These are phyloP conservation scores for Xenopus petersii DNA, from an alignment of 2,797 vertebrate genomes.

Conservation along the genomic window DNA sequence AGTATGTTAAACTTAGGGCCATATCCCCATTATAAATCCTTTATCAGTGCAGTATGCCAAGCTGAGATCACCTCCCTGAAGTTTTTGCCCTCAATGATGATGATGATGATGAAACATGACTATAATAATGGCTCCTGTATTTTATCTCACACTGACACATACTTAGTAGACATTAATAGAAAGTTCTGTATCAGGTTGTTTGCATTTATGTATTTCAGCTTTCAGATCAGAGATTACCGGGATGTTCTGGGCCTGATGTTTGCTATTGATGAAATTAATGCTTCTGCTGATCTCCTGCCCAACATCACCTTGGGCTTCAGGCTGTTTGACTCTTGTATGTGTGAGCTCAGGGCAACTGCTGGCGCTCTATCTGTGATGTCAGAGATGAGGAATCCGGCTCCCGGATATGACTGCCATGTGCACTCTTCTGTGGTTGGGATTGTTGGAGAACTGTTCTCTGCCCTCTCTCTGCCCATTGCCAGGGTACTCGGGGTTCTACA, in stretches of 20 bases:
- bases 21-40: too few species aligned
- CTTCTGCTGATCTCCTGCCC: slow-evolving; percentile 5
- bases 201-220: neutral
- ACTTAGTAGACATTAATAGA: too few species aligned
- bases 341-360: slow-evolving; percentile 15
- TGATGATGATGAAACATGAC: too few species aligned
- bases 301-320: slow-evolving; percentile 23
- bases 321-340: slow-evolving; percentile 34
- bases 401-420: slow-evolving; percentile 6
- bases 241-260: slow-evolving; percentile 20
- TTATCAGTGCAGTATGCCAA: too few species aligned
- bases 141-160: too few species aligned
- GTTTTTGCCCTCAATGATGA: too few species aligned
- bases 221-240: slow-evolving; percentile 20
- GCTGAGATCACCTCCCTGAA: too few species aligned
- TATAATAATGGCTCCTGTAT: too few species aligned
- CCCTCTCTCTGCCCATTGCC: slow-evolving; percentile 24
- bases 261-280: slow-evolving; percentile 28
- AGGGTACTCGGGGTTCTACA: slow-evolving; percentile 22
- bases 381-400: slow-evolving; percentile 1
- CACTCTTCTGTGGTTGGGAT: slow-evolving; percentile 10
- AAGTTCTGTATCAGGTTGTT: neutral
- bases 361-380: slow-evolving; percentile 13
- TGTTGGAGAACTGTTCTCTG: slow-evolving; percentile 13
- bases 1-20: too few species aligned